Base-by-base conservation (phyloP, 2,888 invertebrate genomes). In the Ecliptopera silaceata region DNA sequence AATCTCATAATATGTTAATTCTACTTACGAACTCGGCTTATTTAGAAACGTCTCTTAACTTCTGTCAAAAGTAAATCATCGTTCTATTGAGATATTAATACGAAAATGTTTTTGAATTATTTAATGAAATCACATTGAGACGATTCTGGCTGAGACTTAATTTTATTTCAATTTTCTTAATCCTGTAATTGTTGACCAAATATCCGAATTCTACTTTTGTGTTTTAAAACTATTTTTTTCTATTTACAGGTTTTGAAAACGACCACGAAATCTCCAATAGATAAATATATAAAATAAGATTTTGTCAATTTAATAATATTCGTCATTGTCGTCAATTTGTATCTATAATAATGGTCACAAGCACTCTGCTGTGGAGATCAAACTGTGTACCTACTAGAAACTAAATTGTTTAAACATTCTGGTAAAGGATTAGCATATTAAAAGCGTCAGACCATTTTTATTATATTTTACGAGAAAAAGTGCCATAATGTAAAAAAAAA, bases 341-440 rank as follows among this genome's bases (percentile, higher is more conserved):
- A 39, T 44, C 36, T 55, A 34, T 48, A 48, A 38, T 17, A 15
- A 15, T 3, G 5, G 8, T 17, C 36, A 22, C 12, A 31, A 29
- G 15, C 43, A 46, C 12, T 42, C 22, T 15, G 18, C 22, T 13
- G 51, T 17, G 13, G 36, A 44, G 32, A 32, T 45, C 44, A 32
- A 55, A 20, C 32, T 48, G 29, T 42, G 22, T 69, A 26, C 26
- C 26, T 26, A 26, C 70, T 78, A 77, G 74, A 73, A 78, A 75
- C 77, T 73, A 59, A 65, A 69, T 69, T 69, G 74, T 75, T 74
- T 69, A 74, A 80, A 82, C 79, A 81, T 64, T 58, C 60, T 50
- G 47, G 8, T 43, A 61, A 56, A 29, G 46, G 42, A 39, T 46
- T 13, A 26, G 29, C 17, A 44, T 31, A 39, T 54, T 31, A 32